Evolutionary conservation across 2,797 vertebrate genomes (phyloP).

Genomic region (Catostomus latipinnis): DNA sequence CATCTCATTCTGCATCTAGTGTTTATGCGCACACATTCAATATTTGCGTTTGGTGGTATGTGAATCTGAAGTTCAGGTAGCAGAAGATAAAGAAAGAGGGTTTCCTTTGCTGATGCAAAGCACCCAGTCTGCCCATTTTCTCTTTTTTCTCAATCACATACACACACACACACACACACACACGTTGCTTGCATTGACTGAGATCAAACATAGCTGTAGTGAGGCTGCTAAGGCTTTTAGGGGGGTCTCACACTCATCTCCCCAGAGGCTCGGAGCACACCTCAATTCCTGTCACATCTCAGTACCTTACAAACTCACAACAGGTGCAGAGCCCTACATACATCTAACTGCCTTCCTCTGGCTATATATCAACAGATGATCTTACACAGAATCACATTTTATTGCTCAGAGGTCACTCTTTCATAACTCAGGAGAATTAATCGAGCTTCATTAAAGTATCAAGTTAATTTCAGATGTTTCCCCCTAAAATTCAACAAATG

Average conservation of each 20-base stretch:
- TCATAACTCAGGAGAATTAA: not conserved
- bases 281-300: slow-evolving; percentile 23
- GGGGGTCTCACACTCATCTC: slow-evolving; percentile 29
- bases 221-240: slow-evolving; percentile 39
- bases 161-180: slow-evolving; percentile 28
- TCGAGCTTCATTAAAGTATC: not conserved
- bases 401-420: not conserved
- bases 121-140: slow-evolving; percentile 22
- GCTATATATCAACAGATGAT: not conserved
- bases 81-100: slow-evolving; percentile 70
- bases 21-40: slow-evolving; percentile 28
- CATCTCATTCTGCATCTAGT: slow-evolving; percentile 15
- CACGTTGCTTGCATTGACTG: slow-evolving; percentile 30
- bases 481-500: too few relatives aligned
- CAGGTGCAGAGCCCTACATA: slow-evolving; percentile 24
- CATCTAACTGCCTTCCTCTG: not conserved
- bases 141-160: slow-evolving; percentile 43
- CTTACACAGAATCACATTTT: not conserved
- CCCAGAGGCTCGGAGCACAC: slow-evolving; percentile 1
- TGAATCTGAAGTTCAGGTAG: slow-evolving; percentile 61
- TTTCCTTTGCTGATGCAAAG: slow-evolving; percentile 76
- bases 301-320: slow-evolving; percentile 25
- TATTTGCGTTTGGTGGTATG: slow-evolving; percentile 31
- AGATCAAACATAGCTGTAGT: slow-evolving; percentile 70
- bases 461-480: not conserved